Base-by-base conservation (phyloP, 2,797 vertebrate genomes). In the Atherinosoma microstoma region DNA sequence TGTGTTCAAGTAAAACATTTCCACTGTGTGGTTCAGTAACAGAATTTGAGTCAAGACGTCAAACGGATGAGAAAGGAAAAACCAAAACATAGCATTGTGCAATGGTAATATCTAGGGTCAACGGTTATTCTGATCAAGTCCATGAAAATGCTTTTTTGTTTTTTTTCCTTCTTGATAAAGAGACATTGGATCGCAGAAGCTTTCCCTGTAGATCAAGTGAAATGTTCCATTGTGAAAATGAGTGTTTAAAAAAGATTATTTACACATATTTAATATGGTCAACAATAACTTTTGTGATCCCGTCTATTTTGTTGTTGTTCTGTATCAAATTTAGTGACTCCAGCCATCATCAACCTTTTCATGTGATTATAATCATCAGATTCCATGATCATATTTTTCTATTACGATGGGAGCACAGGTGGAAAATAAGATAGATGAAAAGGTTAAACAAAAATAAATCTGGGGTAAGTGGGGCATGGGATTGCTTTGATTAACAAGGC, bases 401-500 rank as follows among this genome's bases (percentile, higher is more conserved):
- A 75, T 84, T 81, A 74, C 59, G 76, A 79, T 30, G 73, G 78
- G 73, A 70, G 40, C 69, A 59, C 77, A 79, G 76, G 73, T 75
- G 84, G 79, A 85, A 69, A 76, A 70, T 35, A 71, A 79, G 76
- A 87, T 75, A 47, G 81, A 87, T 84, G 74, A 67, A 85, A 87
- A 91, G 86, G 90, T 87, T 83, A 87, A 91, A 80, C 83, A 61
- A 87, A 90, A 87, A 90, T 88, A 88, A 91, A 93, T 92, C 60
- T 71, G 74, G 75, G 79, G 75, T 79, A 74, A 85, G 78, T 68
- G 75, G 67, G 75, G 79, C 78, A 76, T 78, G 71, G 89, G 85
- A 92, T 91, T 91, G 90, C 79, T 76, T 84, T 90, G 88, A 94
- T 93, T 92, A 92, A 93, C 87, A 85, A 84, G 82, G 61, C 73